Evolutionary conservation across 2,113 vertebrate genomes (phyloP).

Genomic region (Boulengeromyrus knoepffleri): DNA sequence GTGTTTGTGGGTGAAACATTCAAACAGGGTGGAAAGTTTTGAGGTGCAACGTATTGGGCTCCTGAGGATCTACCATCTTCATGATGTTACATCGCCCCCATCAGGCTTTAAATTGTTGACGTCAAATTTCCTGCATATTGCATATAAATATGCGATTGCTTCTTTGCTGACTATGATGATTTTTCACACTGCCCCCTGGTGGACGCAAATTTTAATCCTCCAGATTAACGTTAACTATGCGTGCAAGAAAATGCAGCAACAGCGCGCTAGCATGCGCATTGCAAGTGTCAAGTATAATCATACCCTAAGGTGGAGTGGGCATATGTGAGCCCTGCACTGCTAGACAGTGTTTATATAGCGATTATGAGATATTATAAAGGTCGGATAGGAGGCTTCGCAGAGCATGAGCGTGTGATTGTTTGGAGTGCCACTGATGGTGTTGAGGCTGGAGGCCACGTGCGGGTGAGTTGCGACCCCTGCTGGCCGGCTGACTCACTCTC

Average conservation of each 20-base stretch:
- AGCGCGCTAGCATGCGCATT: neutral
- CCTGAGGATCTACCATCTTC: neutral
- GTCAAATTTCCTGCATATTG: neutral
- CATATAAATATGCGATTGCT: neutral
- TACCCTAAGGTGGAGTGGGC: neutral
- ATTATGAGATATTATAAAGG: neutral
- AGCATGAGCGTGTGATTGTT: neutral
- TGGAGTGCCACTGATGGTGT: neutral
- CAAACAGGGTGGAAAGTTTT: neutral
- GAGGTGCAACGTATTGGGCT: neutral
- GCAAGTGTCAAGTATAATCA: neutral
- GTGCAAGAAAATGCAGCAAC: neutral
- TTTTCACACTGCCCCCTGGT: neutral
- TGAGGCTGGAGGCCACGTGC: neutral
- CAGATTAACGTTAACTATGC: neutral
- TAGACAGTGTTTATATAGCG: neutral
- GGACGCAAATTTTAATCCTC: neutral
- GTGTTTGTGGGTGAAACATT: neutral
- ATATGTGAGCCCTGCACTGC: neutral
- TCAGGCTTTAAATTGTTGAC: neutral
- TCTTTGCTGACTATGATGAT: neutral
- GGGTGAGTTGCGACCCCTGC: neutral
- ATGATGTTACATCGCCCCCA: too few relatives aligned
- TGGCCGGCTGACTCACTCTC: slow-evolving; percentile 52
- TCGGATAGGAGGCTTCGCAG: neutral